phyloP scores from a whole-genome alignment of 2,888 invertebrate genomes.

The Agapetus fuscipes region DNA sequence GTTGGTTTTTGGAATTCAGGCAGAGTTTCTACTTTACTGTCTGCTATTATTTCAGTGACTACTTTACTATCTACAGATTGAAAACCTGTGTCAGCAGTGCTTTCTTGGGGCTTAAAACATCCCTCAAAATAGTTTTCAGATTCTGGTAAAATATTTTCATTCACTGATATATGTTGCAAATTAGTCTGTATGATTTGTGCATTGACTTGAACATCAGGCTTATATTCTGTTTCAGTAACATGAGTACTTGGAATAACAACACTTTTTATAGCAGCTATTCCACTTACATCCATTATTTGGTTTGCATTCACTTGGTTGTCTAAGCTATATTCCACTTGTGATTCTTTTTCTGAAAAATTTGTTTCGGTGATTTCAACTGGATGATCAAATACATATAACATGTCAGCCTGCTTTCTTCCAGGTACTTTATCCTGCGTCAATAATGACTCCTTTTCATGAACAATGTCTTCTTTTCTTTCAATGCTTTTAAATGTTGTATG shows the following conservation, averaged over 20 bases:
- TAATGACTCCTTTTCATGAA: conserved; percentile 37
- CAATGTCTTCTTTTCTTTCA: conserved; percentile 41
- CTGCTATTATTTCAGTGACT: conserved; percentile 21
- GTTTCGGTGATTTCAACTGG: conserved; percentile 33
- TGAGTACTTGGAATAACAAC: conserved; percentile 26
- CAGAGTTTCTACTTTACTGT: conserved; percentile 11
- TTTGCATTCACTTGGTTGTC: conserved; percentile 19
- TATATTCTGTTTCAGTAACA: conserved; percentile 10
- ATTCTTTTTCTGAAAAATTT: conserved; percentile 28
- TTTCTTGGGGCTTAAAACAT: conserved; percentile 10
- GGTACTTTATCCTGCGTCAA: conserved; percentile 16
- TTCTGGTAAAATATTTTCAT: conserved; percentile 23
- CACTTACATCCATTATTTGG: conserved; percentile 26
- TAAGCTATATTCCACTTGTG: conserved; percentile 8
- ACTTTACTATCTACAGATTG: conserved; percentile 11
- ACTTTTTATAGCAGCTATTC: conserved; percentile 25
- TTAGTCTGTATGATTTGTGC: conserved; percentile 11
- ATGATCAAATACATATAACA: conserved; percentile 27
- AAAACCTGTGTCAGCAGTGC: conserved; percentile 9
- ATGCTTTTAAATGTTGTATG: conserved; percentile 44
- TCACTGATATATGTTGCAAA: conserved; percentile 9
- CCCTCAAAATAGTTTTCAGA: conserved; percentile 25
- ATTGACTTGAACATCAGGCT: conserved; percentile 2
- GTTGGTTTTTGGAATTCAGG: conserved; percentile 6
- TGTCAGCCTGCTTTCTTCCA: conserved; percentile 24